Evolutionary conservation across 2,113 vertebrate genomes (phyloP).

Genomic region (Peromyscus californicus): DNA sequence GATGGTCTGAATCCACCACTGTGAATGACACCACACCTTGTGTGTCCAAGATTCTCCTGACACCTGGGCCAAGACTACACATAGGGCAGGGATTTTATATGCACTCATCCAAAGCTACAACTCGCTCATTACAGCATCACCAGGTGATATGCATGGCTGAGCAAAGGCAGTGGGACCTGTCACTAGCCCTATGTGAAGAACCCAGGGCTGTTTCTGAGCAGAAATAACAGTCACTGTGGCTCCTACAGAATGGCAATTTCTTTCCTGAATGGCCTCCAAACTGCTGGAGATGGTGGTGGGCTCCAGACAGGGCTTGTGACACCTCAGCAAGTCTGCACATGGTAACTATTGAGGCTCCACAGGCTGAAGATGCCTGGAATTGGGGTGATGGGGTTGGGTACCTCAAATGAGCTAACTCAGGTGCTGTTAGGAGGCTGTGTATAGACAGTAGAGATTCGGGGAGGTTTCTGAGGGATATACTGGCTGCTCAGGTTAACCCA

Average conservation of each 20-base stretch:
- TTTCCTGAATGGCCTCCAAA: slow-evolving; percentile 37
- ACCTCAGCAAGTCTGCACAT: background rate
- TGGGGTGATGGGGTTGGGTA: background rate
- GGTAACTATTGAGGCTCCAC: background rate
- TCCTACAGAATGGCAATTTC: slow-evolving; percentile 12
- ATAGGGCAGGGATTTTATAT: background rate
- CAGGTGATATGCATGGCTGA: fast-evolving
- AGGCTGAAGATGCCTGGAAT: background rate
- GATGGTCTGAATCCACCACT: fast-evolving
- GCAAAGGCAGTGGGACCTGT: background rate
- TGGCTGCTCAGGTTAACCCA: background rate
- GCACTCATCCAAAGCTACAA: background rate
- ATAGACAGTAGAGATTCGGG: fast-evolving
- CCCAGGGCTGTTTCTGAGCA: slow-evolving; percentile 13
- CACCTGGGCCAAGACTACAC: fast-evolving
- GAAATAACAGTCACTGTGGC: background rate
- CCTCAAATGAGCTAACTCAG: background rate
- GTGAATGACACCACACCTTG: fast-evolving
- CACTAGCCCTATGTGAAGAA: background rate
- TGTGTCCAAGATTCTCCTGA: background rate
- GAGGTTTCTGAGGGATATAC: background rate
- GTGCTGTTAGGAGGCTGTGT: background rate
- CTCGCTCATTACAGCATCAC: background rate
- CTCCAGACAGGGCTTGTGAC: background rate
- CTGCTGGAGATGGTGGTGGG: background rate